phyloP scores from a whole-genome alignment of 2,113 vertebrate genomes.

The Monarcha castaneiventris region DNA sequence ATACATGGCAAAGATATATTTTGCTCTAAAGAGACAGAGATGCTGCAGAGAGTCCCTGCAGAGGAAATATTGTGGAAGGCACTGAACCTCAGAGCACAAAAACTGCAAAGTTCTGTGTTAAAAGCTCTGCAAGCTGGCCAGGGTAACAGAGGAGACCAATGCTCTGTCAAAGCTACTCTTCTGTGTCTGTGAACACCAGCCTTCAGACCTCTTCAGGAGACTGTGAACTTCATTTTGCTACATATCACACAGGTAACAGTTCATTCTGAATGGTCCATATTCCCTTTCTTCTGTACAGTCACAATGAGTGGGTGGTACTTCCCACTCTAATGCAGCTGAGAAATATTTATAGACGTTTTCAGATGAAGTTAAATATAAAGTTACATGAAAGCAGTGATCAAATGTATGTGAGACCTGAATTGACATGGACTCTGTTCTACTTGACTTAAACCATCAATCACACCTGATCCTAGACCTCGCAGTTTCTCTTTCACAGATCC shows the following conservation, averaged over 20 bases:
- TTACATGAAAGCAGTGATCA: neutral
- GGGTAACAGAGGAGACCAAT: neutral
- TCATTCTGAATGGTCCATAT: neutral
- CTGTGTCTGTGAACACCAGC: neutral
- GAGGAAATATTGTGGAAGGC: neutral
- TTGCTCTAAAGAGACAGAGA: neutral
- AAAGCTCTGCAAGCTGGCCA: neutral
- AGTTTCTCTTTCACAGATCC: neutral
- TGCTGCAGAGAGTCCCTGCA: neutral
- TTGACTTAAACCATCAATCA: neutral
- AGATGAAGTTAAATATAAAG: neutral
- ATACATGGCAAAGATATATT: neutral
- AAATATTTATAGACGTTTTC: neutral
- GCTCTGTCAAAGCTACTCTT: neutral
- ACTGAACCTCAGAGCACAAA: neutral
- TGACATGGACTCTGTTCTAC: neutral
- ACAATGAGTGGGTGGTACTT: neutral
- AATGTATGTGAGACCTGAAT: neutral
- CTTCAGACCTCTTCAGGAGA: neutral
- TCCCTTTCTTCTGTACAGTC: neutral
- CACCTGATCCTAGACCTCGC: neutral
- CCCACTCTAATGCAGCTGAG: neutral
- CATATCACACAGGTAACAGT: neutral
- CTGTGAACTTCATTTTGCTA: neutral
- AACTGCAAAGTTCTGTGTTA: neutral